A percentile compares a stretch with the other conserved stretches of the same genome.
Conservation (phyloP, 2,888 invertebrate genomes). For the Lithophane leautieri region DNA sequence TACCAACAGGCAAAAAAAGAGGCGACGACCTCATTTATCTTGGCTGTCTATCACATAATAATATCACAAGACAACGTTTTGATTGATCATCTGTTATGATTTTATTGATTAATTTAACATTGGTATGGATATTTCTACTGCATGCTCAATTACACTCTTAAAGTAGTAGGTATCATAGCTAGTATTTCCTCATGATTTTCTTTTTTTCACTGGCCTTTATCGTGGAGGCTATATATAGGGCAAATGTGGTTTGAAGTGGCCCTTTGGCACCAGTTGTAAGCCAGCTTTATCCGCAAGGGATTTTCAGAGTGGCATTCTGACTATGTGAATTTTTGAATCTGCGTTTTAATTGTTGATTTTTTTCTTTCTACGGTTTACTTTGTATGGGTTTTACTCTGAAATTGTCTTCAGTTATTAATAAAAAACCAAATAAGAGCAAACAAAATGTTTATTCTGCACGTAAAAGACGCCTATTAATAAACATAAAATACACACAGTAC, state of each 20-base stretch:
- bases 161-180: background rate
- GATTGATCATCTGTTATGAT: constrained; percentile 18
- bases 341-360: constrained; percentile 1
- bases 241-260: constrained; percentile 44
- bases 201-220: constrained; percentile 2
- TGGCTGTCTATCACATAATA: constrained; percentile 29
- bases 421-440: background rate
- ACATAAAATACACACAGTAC: background rate
- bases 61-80: constrained; percentile 27
- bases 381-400: background rate
- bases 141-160: background rate
- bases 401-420: background rate
- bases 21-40: constrained; percentile 17
- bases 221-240: constrained; percentile 26
- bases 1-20: background rate
- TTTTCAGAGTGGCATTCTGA: constrained; percentile 37
- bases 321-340: constrained; percentile 18
- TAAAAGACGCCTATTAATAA: background rate
- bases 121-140: background rate
- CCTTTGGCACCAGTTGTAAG: constrained; percentile 37
- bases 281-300: constrained; percentile 23
- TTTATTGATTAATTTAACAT: constrained; percentile 6
- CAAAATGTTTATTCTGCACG: background rate
- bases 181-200: background rate
- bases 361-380: background rate